Evolutionary conservation across 2,888 invertebrate genomes (phyloP).

Genomic region (Drosophila mimetica): DNA sequence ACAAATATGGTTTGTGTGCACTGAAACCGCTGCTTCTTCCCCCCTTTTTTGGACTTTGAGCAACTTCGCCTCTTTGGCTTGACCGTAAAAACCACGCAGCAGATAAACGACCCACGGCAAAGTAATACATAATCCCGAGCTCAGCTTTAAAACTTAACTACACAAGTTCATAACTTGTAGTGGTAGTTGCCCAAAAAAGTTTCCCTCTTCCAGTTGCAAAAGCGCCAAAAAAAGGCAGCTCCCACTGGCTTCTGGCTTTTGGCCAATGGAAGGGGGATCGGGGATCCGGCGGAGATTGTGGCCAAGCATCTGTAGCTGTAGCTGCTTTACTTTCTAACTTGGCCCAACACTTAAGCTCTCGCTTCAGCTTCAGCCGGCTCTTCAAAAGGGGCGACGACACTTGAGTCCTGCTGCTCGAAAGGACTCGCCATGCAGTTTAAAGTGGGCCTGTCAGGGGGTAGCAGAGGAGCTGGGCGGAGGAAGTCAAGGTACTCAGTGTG

Average conservation of each 20-base stretch:
- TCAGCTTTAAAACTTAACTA: slow-evolving; percentile 79
- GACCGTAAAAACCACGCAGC: slow-evolving; percentile 48
- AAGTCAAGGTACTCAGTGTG: slow-evolving; percentile 42
- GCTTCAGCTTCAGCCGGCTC: slow-evolving; percentile 30
- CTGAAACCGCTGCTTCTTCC: slow-evolving; percentile 8
- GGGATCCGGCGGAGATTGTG: neutral
- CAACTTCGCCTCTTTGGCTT: slow-evolving; percentile 8
- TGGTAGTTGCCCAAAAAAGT: slow-evolving; percentile 37
- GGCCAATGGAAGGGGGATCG: neutral
- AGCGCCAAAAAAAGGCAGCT: slow-evolving; percentile 11
- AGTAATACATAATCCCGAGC: slow-evolving; percentile 77
- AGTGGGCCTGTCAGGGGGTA: slow-evolving; percentile 33
- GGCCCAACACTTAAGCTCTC: slow-evolving; percentile 62
- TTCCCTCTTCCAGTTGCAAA: slow-evolving; percentile 14
- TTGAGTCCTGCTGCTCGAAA: slow-evolving; percentile 20
- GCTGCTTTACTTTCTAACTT: slow-evolving; percentile 47
- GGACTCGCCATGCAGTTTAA: slow-evolving; percentile 41
- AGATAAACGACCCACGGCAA: slow-evolving; percentile 61
- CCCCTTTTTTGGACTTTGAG: neutral
- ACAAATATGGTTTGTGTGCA: slow-evolving; percentile 42
- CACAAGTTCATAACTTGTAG: slow-evolving; percentile 75
- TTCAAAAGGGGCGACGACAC: slow-evolving; percentile 41
- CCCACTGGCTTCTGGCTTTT: neutral
- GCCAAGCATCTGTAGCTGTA: slow-evolving; percentile 35
- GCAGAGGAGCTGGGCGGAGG: slow-evolving; percentile 3